Conservation (phyloP, 2,113 vertebrate species). For the Sphaerodactylus townsendi region DNA sequence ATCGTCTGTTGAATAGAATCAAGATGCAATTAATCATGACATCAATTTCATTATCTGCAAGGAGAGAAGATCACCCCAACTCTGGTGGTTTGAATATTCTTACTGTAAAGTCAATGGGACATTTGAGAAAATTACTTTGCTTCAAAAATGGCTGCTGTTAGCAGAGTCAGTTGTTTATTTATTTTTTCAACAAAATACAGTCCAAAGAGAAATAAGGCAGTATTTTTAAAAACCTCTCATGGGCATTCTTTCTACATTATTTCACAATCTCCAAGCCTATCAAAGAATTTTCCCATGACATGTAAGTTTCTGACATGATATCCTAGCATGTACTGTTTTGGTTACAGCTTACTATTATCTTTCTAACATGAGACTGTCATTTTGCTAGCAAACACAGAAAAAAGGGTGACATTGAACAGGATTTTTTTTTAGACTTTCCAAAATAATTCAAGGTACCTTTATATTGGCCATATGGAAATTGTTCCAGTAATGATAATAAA, state of each 20-base stretch:
- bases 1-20: constrained; percentile 41
- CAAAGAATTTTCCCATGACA: neutral
- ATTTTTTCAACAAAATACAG: neutral
- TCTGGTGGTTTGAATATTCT: constrained; percentile 47
- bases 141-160: constrained; percentile 24
- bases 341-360: neutral
- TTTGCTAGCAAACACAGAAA: neutral
- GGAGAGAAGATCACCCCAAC: constrained; percentile 34
- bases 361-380: neutral
- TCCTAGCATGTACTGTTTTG: neutral
- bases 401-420: neutral
- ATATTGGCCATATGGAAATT: neutral
- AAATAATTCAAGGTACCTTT: neutral
- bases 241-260: neutral
- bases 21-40: constrained; percentile 59
- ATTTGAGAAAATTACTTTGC: constrained; percentile 26
- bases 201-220: neutral
- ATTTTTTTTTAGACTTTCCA: neutral
- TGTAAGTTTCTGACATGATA: neutral
- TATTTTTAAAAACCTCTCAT: neutral
- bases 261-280: neutral
- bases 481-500: too few species aligned
- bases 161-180: neutral
- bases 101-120: constrained; percentile 40
- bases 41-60: constrained; percentile 26